A percentile compares a stretch with the other conserved stretches of the same genome.
Conservation (phyloP, 2,888 invertebrate species). For the Eristalis intricaria region DNA sequence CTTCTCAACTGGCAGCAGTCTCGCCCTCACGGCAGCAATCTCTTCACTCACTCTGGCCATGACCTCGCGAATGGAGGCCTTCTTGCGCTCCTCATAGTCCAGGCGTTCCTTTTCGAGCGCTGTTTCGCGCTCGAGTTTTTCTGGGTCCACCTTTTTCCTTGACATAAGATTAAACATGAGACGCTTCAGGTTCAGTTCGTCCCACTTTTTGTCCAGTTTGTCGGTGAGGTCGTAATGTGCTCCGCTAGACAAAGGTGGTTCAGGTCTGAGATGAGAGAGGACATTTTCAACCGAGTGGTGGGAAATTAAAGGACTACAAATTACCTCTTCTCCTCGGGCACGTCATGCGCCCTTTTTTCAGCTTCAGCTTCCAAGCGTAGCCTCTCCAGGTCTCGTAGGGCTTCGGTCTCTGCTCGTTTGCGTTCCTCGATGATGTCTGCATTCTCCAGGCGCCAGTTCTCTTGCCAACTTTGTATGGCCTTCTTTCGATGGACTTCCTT, state of each 20-base stretch:
- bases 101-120: slow-evolving; percentile 86
- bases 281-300: background rate
- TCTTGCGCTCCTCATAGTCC: slow-evolving; percentile 81
- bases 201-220: slow-evolving; percentile 84
- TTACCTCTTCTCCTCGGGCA: slow-evolving; percentile 67
- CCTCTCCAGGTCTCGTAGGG: slow-evolving; percentile 82
- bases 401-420: slow-evolving; percentile 80
- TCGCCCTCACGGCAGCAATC: slow-evolving; percentile 77
- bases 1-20: slow-evolving; percentile 81
- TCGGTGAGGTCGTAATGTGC: slow-evolving; percentile 73
- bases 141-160: slow-evolving; percentile 79
- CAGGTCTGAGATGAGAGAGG: slow-evolving; percentile 46
- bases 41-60: slow-evolving; percentile 77
- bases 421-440: slow-evolving; percentile 79
- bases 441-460: slow-evolving; percentile 82
- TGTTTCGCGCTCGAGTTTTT: slow-evolving; percentile 83
- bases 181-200: slow-evolving; percentile 85
- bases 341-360: slow-evolving; percentile 73
- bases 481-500: slow-evolving; percentile 81
- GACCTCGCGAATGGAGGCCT: slow-evolving; percentile 75
- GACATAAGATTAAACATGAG: slow-evolving; percentile 82
- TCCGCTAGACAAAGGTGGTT: slow-evolving; percentile 72
- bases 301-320: background rate
- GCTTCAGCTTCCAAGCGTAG: slow-evolving; percentile 75
- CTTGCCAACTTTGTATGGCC: slow-evolving; percentile 83